These are phyloP conservation scores for Alloplasta piceator DNA, from an alignment of 2,888 invertebrate species.

Conservation along the genomic window DNA sequence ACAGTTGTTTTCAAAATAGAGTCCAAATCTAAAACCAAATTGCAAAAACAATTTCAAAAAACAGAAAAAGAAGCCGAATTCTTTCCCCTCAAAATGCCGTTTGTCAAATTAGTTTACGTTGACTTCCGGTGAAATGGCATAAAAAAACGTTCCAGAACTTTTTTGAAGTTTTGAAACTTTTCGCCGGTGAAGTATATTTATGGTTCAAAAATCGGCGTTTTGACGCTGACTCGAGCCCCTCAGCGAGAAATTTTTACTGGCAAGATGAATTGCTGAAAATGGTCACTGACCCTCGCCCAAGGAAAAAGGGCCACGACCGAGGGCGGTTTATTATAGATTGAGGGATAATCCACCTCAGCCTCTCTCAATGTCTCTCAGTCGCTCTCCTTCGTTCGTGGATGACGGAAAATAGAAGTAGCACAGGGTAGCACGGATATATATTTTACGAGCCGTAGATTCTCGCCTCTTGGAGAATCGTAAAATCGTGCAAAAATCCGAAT, in stretches of 20 bases:
- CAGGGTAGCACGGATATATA: conserved; percentile 68
- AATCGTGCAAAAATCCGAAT: conserved; percentile 70
- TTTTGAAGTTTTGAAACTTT: too few relatives aligned
- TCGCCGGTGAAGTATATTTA: too few relatives aligned
- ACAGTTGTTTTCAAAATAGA: too few relatives aligned
- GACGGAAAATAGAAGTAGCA: conserved; percentile 8
- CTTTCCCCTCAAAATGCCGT: too few relatives aligned
- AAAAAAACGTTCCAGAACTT: too few relatives aligned
- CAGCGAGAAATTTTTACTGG: not conserved
- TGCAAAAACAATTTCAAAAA: too few relatives aligned
- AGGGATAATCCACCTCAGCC: conserved; percentile 60
- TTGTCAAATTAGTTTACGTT: too few relatives aligned
- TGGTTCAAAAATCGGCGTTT: too few relatives aligned
- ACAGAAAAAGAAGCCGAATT: too few relatives aligned
- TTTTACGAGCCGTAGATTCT: conserved; percentile 76
- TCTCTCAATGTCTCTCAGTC: not conserved
- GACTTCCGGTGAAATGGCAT: too few relatives aligned
- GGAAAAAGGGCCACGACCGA: conserved; percentile 22
- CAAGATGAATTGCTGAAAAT: conserved; percentile 17
- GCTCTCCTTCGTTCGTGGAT: conserved; percentile 6
- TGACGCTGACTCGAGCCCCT: too few relatives aligned
- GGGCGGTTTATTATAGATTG: conserved; percentile 54
- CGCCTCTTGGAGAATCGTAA: conserved; percentile 69
- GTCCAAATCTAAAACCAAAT: too few relatives aligned
- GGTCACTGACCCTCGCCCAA: conserved; percentile 23